Conservation (phyloP, 2,797 vertebrate genomes). For the Crocodylus rhombifer region DNA sequence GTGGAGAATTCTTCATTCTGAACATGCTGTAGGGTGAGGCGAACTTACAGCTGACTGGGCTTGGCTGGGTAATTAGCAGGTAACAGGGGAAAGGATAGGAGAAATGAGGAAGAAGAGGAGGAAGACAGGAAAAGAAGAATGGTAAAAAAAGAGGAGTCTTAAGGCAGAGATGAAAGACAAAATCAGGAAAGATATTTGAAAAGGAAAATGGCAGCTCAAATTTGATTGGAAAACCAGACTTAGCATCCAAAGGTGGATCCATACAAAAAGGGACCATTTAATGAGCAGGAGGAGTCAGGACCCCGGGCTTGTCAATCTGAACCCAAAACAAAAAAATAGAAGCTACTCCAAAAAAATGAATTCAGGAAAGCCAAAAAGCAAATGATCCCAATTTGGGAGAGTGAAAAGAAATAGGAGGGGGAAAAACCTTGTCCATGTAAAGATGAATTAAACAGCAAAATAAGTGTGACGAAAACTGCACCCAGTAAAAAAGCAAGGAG, state of each 20-base stretch:
- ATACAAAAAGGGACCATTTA: background rate
- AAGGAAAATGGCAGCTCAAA: background rate
- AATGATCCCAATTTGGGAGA: constrained; percentile 9
- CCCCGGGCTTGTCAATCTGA: background rate
- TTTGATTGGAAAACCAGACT: background rate
- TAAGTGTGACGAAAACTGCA: background rate
- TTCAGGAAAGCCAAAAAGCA: background rate
- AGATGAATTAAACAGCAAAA: constrained; percentile 15
- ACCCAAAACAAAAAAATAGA: constrained; percentile 31
- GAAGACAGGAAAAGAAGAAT: background rate
- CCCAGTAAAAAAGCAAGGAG: background rate
- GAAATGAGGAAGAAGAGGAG: background rate
- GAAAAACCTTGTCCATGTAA: background rate
- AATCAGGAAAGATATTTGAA: background rate
- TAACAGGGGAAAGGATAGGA: background rate
- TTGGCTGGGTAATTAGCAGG: background rate
- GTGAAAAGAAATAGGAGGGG: background rate
- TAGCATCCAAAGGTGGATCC: background rate
- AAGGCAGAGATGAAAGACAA: background rate
- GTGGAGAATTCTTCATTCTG: background rate
- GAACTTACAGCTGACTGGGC: background rate
- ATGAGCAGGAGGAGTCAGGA: background rate
- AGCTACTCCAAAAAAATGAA: background rate
- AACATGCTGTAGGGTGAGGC: too few species aligned
- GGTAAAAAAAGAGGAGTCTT: background rate